These are phyloP conservation scores for Gryllus longicercus DNA, from an alignment of 2,888 invertebrate species.

Conservation along the genomic window DNA sequence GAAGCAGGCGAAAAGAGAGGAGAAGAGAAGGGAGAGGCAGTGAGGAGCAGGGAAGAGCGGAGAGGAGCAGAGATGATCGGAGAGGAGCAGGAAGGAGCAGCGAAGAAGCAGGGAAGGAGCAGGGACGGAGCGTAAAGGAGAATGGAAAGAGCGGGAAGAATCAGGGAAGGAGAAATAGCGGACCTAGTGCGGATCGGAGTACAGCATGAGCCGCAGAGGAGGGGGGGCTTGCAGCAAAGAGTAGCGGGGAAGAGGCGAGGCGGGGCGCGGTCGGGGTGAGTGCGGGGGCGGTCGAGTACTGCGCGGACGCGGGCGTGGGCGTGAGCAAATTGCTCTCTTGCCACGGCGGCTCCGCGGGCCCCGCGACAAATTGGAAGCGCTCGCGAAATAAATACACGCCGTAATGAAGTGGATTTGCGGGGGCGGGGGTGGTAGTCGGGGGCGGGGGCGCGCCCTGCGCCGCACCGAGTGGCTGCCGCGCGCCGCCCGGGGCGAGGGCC, in stretches of 20 bases:
- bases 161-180: no score
- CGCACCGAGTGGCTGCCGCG: not conserved
- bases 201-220: no score
- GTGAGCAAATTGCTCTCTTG: not conserved
- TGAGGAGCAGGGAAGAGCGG: no score
- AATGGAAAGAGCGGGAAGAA: no score
- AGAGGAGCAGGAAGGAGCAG: no score
- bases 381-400: not conserved
- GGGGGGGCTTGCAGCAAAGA: not conserved
- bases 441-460: not conserved
- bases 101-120: no score
- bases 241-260: not conserved
- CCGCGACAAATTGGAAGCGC: not conserved
- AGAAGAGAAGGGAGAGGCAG: no score
- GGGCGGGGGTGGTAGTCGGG: not conserved
- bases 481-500: not conserved
- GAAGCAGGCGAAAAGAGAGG: no score
- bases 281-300: not conserved
- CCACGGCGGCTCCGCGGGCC: not conserved
- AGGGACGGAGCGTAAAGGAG: no score
- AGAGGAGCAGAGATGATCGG: no score
- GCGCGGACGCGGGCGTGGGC: not conserved
- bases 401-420: constrained; percentile 5
- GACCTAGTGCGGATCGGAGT: no score
- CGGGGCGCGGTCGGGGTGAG: not conserved